A percentile compares a stretch with the other conserved stretches of the same genome.
phyloP scores from a whole-genome alignment of 2,888 invertebrate genomes.

The Chironomus tentans region DNA sequence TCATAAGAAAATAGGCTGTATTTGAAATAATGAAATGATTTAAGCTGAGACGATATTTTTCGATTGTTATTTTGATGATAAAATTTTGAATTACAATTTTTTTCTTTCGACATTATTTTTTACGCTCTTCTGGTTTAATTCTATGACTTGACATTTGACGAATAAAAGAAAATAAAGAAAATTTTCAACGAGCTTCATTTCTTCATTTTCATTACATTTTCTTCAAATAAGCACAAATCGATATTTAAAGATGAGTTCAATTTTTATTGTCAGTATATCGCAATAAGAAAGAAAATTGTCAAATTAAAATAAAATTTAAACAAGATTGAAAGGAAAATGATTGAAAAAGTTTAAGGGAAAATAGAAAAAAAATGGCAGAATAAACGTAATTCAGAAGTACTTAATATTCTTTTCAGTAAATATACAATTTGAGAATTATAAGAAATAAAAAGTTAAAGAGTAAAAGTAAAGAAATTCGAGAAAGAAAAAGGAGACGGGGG shows the following conservation, averaged over 20 bases:
- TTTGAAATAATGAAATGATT: conserved; percentile 1
- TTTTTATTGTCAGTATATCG: too few relatives aligned
- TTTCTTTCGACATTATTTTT: background rate
- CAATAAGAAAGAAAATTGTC: background rate
- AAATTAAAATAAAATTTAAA: background rate
- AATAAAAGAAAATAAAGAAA: background rate
- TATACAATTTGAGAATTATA: too few relatives aligned
- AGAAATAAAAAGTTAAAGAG: too few relatives aligned
- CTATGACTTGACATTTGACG: conserved; percentile 11
- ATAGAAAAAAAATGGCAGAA: background rate
- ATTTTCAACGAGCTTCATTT: too few relatives aligned
- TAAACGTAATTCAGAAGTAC: too few relatives aligned
- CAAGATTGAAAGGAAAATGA: background rate
- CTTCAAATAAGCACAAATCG: too few relatives aligned
- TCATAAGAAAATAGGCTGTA: background rate
- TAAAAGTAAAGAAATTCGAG: too few relatives aligned
- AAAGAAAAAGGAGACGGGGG: too few relatives aligned
- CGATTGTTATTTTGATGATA: conserved; percentile 4
- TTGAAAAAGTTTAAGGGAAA: background rate
- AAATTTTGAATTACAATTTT: conserved; percentile 9
- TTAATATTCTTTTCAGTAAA: too few relatives aligned
- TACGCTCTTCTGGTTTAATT: conserved; percentile 23
- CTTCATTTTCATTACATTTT: background rate
- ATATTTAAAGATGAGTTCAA: too few relatives aligned
- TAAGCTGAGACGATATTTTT: background rate